Evolutionary conservation across 2,113 vertebrate genomes (phyloP), one percentile per base, ranked within the genome.

Genomic region (Montifringilla adamsi): DNA sequence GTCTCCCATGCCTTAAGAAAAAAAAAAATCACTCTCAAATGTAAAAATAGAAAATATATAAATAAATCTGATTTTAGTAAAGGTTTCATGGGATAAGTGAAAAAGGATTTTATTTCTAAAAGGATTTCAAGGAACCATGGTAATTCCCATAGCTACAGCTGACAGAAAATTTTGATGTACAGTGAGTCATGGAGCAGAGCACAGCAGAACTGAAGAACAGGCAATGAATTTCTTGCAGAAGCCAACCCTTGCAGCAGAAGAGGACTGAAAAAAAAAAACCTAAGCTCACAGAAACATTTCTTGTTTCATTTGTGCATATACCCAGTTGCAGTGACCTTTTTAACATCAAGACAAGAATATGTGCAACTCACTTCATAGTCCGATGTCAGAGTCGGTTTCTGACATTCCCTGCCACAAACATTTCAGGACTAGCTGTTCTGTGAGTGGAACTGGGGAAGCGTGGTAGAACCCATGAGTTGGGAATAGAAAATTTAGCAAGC

Each of bases 11-110:
- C 93, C 93, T 63, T 39, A 84, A 95, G 92, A 87, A 89, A 92
- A 96, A 95, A 92, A 92, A 90, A 94, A 93, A 76, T 49, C 6
- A 16, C 49, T 84, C 70, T 47, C 16, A 17, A 92, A 64, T 56
- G 77, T 84, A 94, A 93, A 96, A 58, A 26, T 26, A 87, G 80
- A 92, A 95, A 63, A 62, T 35, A 49, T 62, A 95, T 35, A 91
- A 96, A 95, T 76, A 67, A 85, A 53, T 44, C 39, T 46, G 43
- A 93, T 90, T 95, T 95, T 95, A 94, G 92, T 70, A 82, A 89
- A 84, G 68, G 58, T 66, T 97, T 97, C 44, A 60, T n/a, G 93
- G 81, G 72, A 89, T 95, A 97, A 95, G 78, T 41, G 43, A 37
- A 37, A 37, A 37, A 37, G 37, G 37, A 37, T 27, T 69, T 93